Conservation (phyloP, 2,888 invertebrate species). For the Sialis lutaria region DNA sequence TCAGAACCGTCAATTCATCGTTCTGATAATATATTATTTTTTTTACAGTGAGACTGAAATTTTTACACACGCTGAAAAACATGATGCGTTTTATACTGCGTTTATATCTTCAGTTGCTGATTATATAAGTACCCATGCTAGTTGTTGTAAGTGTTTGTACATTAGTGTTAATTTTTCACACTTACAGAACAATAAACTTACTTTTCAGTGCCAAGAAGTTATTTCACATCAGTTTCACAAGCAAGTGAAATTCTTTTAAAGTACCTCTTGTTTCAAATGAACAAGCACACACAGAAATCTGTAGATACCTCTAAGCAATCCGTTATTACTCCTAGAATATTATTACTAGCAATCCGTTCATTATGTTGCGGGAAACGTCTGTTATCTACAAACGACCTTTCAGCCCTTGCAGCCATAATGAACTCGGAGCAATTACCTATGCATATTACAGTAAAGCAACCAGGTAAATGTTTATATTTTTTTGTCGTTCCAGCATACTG, state of each 20-base stretch:
- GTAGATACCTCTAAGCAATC: slow-evolving; percentile 16
- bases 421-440: slow-evolving; percentile 47
- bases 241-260: slow-evolving; percentile 51
- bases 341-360: slow-evolving; percentile 47
- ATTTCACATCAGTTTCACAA: slow-evolving; percentile 45
- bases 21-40: slow-evolving; percentile 7
- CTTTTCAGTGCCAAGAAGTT: slow-evolving; percentile 43
- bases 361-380: slow-evolving; percentile 54
- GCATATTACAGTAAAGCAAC: slow-evolving; percentile 24
- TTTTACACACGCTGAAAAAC: slow-evolving; percentile 63
- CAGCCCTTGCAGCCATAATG: slow-evolving; percentile 56
- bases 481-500: slow-evolving; percentile 17
- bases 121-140: slow-evolving; percentile 59
- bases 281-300: slow-evolving; percentile 17
- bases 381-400: slow-evolving; percentile 58
- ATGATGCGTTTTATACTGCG: slow-evolving; percentile 74
- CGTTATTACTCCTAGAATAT: slow-evolving; percentile 28
- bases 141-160: slow-evolving; percentile 42
- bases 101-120: slow-evolving; percentile 77
- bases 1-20: slow-evolving; percentile 1
- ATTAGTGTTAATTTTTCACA: not conserved
- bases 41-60: slow-evolving; percentile 65
- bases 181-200: not conserved
- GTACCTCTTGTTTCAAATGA: slow-evolving; percentile 36
- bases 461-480: slow-evolving; percentile 17